Evolutionary conservation across 1,140 invertebrate species (phyloP), one percentile per base, ranked within the genome.

Genomic region (Papilio xuthus): DNA sequence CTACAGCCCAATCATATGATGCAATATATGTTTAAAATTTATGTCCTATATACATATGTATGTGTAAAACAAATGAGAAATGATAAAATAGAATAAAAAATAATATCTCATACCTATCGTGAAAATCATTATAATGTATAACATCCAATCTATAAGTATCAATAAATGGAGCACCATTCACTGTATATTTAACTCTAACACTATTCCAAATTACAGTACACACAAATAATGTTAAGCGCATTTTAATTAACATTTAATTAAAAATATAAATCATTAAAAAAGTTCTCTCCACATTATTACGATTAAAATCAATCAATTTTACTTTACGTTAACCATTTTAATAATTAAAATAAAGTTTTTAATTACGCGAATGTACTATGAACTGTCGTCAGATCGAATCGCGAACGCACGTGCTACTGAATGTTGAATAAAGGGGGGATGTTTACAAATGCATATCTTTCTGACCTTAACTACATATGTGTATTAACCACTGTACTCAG

Each of bases 111-210:
- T 60, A 76, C 74, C 74, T 56, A 76, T 76, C 74, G 20, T 76
- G 74, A 42, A 76, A 76, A 32, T 76, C 74, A 9, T 92, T 92
- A 56, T 92, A 92, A 80, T 93, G 91, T 42, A 93, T 88, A 26
- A 93, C 90, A 82, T 93, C 88, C 76, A 93, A 81, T 67, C 26
- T 67, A 13, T 67, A 67, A 10, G 28, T 10, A 4, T 67, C 60
- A 67, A 67, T 67, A 67, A 28, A 67, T 15, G 60, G 60, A 8
- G 26, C 60, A 28, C 60, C 7, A 32, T 28, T 32, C 26, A 67
- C 60, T 6, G 26, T 28, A 15, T 63, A 28, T 18, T 63, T 28
- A 28, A 63, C 26, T 28, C 15, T 63, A 13, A 67, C 56, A 26
- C 8, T 9, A 67, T 67, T 67, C 60, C 60, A 67, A 32, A 67